phyloP scores from a whole-genome alignment of 2,888 invertebrate species.

The Cephus sareptanus region DNA sequence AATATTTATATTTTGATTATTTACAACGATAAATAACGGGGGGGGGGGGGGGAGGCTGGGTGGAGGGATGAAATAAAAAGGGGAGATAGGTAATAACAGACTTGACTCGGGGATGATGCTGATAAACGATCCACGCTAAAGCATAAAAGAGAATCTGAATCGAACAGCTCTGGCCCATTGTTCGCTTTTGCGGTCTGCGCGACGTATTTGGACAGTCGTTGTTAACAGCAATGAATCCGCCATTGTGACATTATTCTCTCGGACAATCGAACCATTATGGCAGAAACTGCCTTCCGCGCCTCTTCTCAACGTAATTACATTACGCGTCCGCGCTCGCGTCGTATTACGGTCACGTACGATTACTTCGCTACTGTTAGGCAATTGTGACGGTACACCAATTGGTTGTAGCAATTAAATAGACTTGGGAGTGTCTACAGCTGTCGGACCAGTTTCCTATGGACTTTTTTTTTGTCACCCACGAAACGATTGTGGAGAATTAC shows the following conservation, averaged over 20 bases:
- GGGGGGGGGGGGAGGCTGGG: too few relatives aligned
- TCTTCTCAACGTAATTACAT: conserved; percentile 54
- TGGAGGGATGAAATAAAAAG: not conserved
- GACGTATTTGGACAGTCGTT: conserved; percentile 57
- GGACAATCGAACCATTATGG: conserved; percentile 56
- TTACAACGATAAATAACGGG: not conserved
- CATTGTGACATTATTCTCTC: conserved; percentile 55
- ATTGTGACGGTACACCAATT: not conserved
- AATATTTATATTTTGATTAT: not conserved
- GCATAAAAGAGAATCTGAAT: conserved; percentile 36
- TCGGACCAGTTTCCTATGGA: not conserved
- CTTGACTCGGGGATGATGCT: not conserved
- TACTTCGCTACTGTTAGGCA: not conserved
- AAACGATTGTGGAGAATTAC: not conserved
- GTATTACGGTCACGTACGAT: conserved; percentile 15
- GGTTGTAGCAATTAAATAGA: not conserved
- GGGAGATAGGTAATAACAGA: not conserved
- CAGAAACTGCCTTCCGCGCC: conserved; percentile 51
- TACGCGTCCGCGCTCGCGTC: conserved; percentile 39
- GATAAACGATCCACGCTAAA: conserved; percentile 41
- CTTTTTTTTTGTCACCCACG: not conserved
- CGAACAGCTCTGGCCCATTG: conserved; percentile 45
- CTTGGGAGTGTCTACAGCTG: conserved; percentile 2
- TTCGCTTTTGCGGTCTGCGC: conserved; percentile 44
- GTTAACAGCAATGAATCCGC: conserved; percentile 58